Percentiles rank a stretch among this genome's conserved stretches.
phyloP scores from a whole-genome alignment of 1,140 invertebrate genomes.

The Drosophila ercepeae region DNA sequence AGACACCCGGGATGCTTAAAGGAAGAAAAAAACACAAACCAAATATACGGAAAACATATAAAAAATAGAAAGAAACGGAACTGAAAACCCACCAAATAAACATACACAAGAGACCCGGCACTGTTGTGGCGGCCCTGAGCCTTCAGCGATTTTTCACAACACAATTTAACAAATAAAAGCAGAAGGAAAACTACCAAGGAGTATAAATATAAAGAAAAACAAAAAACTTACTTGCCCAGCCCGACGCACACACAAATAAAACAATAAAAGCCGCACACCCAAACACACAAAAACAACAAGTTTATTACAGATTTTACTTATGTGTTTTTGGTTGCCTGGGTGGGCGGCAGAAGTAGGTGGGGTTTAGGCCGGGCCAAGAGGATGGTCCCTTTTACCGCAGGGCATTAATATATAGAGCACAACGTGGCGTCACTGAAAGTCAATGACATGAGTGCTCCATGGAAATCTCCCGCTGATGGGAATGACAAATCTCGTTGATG shows the following conservation, averaged over 20 bases:
- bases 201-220: slow-evolving; percentile 50
- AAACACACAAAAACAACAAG: slow-evolving; percentile 59
- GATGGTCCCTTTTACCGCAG: slow-evolving; percentile 45
- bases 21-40: slow-evolving; percentile 12
- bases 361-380: neutral
- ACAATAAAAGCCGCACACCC: slow-evolving; percentile 69
- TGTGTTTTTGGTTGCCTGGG: slow-evolving; percentile 65
- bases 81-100: slow-evolving; percentile 46
- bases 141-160: slow-evolving; percentile 77
- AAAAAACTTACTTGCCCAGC: slow-evolving; percentile 67
- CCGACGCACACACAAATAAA: slow-evolving; percentile 74
- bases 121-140: slow-evolving; percentile 43
- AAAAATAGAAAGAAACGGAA: slow-evolving; percentile 33
- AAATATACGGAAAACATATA: slow-evolving; percentile 4
- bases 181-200: slow-evolving; percentile 39
- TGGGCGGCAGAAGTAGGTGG: neutral
- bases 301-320: slow-evolving; percentile 81
- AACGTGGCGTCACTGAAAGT: slow-evolving; percentile 48
- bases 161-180: slow-evolving; percentile 81
- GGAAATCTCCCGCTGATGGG: slow-evolving; percentile 36
- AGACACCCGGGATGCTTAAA: slow-evolving; percentile 22
- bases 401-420: slow-evolving; percentile 73
- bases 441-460: slow-evolving; percentile 37
- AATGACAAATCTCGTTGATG: slow-evolving; percentile 27
- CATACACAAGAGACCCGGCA: slow-evolving; percentile 39